Percentiles rank a stretch among this genome's conserved stretches.
These are phyloP conservation scores for Aethes cnicana DNA, from an alignment of 2,888 invertebrate species.

Conservation along the genomic window DNA sequence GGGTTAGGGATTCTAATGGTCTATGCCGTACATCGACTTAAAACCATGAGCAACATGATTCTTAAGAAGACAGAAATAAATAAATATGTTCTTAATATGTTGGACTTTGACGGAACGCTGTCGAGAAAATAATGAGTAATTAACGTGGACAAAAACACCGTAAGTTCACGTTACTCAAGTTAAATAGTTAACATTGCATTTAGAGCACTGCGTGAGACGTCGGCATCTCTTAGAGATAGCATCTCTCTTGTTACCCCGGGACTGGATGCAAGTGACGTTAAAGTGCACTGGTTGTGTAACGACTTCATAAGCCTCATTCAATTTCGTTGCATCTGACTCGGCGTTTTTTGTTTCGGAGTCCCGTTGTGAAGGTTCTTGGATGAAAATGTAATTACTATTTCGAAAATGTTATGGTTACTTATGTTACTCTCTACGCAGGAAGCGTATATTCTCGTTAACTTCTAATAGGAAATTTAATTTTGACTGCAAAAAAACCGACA, in stretches of 20 bases:
- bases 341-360: slow-evolving; percentile 48
- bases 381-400: background rate
- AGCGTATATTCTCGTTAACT: too few species aligned
- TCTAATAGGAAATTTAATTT: too few species aligned
- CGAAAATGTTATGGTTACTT: background rate
- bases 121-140: background rate
- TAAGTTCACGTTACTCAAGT: slow-evolving; percentile 2
- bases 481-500: too few species aligned
- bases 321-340: slow-evolving; percentile 61
- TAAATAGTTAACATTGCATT: slow-evolving; percentile 17
- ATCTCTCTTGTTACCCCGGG: slow-evolving; percentile 39
- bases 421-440: background rate
- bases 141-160: slow-evolving; percentile 3
- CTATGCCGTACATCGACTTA: too few species aligned
- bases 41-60: background rate
- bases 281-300: slow-evolving; percentile 63
- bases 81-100: too few species aligned
- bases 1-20: too few species aligned
- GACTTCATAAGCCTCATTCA: slow-evolving; percentile 61
- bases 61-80: too few species aligned
- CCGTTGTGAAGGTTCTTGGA: slow-evolving; percentile 28
- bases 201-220: slow-evolving; percentile 17
- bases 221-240: slow-evolving; percentile 30
- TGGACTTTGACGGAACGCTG: too few species aligned
- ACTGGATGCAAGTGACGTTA: slow-evolving; percentile 49